Base-by-base conservation (phyloP, 2,888 invertebrate species). In the Pecten maximus region DNA sequence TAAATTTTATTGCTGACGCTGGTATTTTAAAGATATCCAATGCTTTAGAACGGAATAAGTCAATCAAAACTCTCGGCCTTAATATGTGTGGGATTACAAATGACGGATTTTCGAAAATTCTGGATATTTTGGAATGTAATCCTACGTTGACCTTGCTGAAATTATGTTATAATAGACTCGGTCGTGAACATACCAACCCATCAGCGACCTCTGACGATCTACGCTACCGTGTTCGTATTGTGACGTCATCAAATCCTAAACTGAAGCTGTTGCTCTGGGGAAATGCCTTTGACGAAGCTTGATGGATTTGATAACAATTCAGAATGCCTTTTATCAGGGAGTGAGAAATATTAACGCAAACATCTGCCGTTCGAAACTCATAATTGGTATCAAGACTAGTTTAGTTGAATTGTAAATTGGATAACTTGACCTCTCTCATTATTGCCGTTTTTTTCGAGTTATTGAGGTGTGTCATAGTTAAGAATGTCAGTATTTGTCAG, bases 1-100 rank as follows among this genome's bases (percentile, higher is more conserved):
- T 95, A 86, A 96, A 96, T 91, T 94, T 95, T 39, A 93, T 96
- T 10, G 94, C 93, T 15, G 96, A 96, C 91, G 92, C 92, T 15
- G 96, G 96, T 0, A 93, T 96, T 40, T 89, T 91, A 50, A 95
- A 94, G 87, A 93, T 96, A 54, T 94, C 95, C 0, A 94, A 95
- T 19, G 95, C 96, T 2, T 92, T 96, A 28, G 95, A 95, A 90
- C 94, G 96, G 28, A 96, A 96, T 89, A 93, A 92, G 88, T 91
- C 93, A 89, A 92, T 95, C 40, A 94, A 95, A 90, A 95, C 94
- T 16, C 91, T 96, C 16, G 95, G 96, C 23, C 92, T 96, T n/a
- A 96, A 96, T 91, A 96, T 96, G 96, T 96, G 96, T 91, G 95
- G 95, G 10, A 93, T 96, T 40, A 96, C 96, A 87, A 96, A 96